phyloP scores from a whole-genome alignment of 2,797 vertebrate genomes.

The Rhodeus uyekii region DNA sequence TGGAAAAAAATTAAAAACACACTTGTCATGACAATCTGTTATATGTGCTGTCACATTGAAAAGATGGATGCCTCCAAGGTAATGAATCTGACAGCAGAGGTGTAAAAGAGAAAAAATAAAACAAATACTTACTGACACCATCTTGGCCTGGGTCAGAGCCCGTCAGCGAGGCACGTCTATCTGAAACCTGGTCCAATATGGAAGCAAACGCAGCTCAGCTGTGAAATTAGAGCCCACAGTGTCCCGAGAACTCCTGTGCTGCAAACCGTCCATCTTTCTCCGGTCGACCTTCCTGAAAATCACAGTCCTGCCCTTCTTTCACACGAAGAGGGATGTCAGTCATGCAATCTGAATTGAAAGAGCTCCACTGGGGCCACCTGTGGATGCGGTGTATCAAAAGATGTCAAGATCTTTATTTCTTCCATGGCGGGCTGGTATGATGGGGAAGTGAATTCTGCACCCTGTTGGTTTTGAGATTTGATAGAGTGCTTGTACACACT shows the following conservation, averaged over 20 bases:
- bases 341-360: conserved; percentile 65
- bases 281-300: conserved; percentile 67
- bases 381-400: conserved; percentile 72
- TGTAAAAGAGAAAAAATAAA: conserved; percentile 54
- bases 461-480: conserved; percentile 65
- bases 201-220: conserved; percentile 66
- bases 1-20: conserved; percentile 52
- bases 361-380: conserved; percentile 71
- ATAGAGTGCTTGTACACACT: conserved; percentile 62
- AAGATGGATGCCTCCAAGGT: conserved; percentile 62
- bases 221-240: conserved; percentile 75
- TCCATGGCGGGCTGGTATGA: conserved; percentile 64
- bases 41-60: conserved; percentile 64
- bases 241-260: conserved; percentile 63
- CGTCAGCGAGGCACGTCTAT: conserved; percentile 59
- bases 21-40: conserved; percentile 55
- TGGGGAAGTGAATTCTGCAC: conserved; percentile 66
- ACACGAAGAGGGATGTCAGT: conserved; percentile 69
- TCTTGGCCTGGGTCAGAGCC: conserved; percentile 59
- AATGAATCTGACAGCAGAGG: conserved; percentile 50
- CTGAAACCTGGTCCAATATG: conserved; percentile 62
- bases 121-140: conserved; percentile 45
- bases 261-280: conserved; percentile 63
- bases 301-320: conserved; percentile 63
- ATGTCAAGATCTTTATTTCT: conserved; percentile 71